Evolutionary conservation across 2,888 invertebrate genomes (phyloP).

Genomic region (Teinopalpus imperialis): DNA sequence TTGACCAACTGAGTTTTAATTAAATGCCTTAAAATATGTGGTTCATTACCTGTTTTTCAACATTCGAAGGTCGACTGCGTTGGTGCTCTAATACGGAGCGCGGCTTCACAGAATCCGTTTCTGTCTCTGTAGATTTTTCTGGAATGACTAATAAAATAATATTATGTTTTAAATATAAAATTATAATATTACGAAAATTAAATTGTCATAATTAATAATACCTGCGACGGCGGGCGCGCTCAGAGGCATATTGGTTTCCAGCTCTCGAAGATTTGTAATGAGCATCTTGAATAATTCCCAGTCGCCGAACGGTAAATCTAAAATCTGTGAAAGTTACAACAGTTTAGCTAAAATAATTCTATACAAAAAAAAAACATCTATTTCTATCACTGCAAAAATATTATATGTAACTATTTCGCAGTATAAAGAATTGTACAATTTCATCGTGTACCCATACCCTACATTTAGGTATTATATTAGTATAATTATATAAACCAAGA

Average conservation of each 20-base stretch:
- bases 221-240: slow-evolving; percentile 62
- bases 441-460: too few species aligned
- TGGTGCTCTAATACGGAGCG: slow-evolving; percentile 62
- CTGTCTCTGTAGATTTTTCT: slow-evolving; percentile 57
- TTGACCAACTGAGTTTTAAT: too few species aligned
- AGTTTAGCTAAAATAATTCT: not conserved
- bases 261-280: slow-evolving; percentile 89
- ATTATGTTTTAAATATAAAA: not conserved
- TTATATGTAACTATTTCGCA: too few species aligned
- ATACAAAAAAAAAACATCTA: not conserved
- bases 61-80: slow-evolving; percentile 77
- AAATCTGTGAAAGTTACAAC: slow-evolving; percentile 75
- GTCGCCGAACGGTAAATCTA: slow-evolving; percentile 95
- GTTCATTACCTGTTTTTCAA: slow-evolving; percentile 90
- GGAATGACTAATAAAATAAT: slow-evolving; percentile 48
- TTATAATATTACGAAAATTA: too few species aligned
- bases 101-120: slow-evolving; percentile 57
- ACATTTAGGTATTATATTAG: too few species aligned
- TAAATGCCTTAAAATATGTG: too few species aligned
- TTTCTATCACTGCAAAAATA: too few species aligned
- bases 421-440: too few species aligned
- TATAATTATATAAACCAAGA: too few species aligned
- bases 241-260: slow-evolving; percentile 83
- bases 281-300: slow-evolving; percentile 97
- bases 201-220: too few species aligned